These are phyloP conservation scores for Gymnocephalus cernua DNA, from an alignment of 2,113 vertebrate species.

Conservation along the genomic window DNA sequence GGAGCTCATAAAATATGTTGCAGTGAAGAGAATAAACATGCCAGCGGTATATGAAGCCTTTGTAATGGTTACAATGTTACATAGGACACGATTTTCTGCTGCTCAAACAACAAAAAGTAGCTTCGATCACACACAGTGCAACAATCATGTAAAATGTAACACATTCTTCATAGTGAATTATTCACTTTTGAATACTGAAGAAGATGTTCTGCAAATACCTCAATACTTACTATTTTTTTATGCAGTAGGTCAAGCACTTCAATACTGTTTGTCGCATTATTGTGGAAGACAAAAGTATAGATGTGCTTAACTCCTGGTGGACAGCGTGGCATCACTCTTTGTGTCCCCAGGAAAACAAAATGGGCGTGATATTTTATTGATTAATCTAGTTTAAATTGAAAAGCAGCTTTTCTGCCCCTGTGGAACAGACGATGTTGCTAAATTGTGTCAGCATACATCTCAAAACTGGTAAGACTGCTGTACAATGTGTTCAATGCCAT, in stretches of 20 bases:
- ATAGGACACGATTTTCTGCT: background rate
- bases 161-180: background rate
- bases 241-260: background rate
- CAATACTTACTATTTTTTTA: background rate
- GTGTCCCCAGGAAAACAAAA: slow-evolving; percentile 46
- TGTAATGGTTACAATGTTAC: background rate
- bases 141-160: background rate
- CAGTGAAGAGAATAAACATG: background rate
- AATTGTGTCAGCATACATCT: slow-evolving; percentile 18
- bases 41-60: background rate
- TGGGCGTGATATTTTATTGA: slow-evolving; percentile 58
- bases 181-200: background rate
- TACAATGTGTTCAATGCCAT: slow-evolving; percentile 8
- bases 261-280: slow-evolving; percentile 21
- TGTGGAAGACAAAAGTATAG: slow-evolving; percentile 19
- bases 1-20: background rate
- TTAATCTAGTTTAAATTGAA: slow-evolving; percentile 74
- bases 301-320: slow-evolving; percentile 27
- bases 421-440: slow-evolving; percentile 1
- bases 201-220: background rate
- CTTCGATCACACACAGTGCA: background rate
- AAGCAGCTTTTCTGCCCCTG: slow-evolving; percentile 66
- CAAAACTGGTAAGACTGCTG: background rate
- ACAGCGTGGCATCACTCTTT: slow-evolving; percentile 33
- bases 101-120: background rate